phyloP scores from a whole-genome alignment of 1,140 invertebrate species.

The Aphelenchoides besseyi region DNA sequence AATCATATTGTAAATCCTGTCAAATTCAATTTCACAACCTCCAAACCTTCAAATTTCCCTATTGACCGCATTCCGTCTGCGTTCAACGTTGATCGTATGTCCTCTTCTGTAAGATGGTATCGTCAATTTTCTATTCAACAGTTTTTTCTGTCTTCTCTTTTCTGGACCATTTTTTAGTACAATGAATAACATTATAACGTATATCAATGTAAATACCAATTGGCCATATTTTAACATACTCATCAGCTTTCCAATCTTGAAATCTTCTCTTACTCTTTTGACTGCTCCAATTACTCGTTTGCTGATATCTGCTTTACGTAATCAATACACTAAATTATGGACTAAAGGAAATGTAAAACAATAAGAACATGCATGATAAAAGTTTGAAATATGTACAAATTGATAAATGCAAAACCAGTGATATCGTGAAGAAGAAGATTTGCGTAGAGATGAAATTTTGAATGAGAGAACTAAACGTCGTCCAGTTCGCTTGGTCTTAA shows the following conservation, averaged over 20 bases:
- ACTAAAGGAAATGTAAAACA: not conserved
- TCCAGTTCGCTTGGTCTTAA: not conserved
- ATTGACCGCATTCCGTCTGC: constrained; percentile 14
- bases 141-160: not conserved
- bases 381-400: not conserved
- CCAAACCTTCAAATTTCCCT: not conserved
- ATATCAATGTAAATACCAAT: not conserved
- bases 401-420: too few species aligned
- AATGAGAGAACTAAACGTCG: not conserved
- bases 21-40: not conserved
- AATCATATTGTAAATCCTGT: not conserved
- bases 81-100: not conserved
- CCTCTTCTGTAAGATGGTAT: too few species aligned
- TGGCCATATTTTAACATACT: too few species aligned
- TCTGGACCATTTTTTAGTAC: not conserved
- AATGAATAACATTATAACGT: not conserved
- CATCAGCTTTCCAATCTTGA: too few species aligned
- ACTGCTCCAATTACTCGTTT: too few species aligned
- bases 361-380: not conserved
- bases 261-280: too few species aligned
- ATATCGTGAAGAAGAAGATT: too few species aligned
- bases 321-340: not conserved
- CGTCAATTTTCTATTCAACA: not conserved
- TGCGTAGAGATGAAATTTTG: too few species aligned
- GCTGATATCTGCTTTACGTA: not conserved